phyloP scores from a whole-genome alignment of 2,113 vertebrate species.

The Hippoglossus stenolepis region DNA sequence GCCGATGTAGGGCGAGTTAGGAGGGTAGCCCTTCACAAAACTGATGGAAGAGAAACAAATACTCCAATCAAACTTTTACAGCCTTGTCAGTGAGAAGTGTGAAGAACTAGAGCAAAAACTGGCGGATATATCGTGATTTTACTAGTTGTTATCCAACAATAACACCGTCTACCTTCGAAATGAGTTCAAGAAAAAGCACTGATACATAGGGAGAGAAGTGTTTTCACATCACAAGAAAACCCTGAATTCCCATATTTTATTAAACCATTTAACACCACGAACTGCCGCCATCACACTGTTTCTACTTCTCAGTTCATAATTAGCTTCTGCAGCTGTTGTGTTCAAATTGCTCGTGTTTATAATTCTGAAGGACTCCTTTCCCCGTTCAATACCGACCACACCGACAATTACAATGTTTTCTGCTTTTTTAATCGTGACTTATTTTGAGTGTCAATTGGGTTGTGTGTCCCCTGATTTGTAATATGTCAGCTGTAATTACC shows the following conservation, averaged over 20 bases:
- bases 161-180: no score
- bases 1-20: slow-evolving; percentile 97
- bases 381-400: background rate
- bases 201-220: background rate
- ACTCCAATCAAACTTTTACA: background rate
- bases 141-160: no score
- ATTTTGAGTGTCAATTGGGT: slow-evolving; percentile 20
- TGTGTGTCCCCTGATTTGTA: slow-evolving; percentile 20
- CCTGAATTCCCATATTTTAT: background rate
- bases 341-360: background rate
- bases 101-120: no score
- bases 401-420: background rate
- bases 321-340: slow-evolving; percentile 13
- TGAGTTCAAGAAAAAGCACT: background rate
- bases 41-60: slow-evolving; percentile 69
- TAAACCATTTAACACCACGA: background rate
- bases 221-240: background rate
- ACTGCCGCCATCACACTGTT: background rate
- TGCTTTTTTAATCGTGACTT: slow-evolving; percentile 10
- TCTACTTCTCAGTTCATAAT: slow-evolving; percentile 1
- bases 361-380: background rate
- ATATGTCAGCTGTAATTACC: slow-evolving; percentile 25
- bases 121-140: no score
- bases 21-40: slow-evolving; percentile 96
- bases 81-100: no score